Evolutionary conservation across 1,140 invertebrate species (phyloP), one percentile per base, ranked within the genome.

Genomic region (Chlorops oryzae): DNA sequence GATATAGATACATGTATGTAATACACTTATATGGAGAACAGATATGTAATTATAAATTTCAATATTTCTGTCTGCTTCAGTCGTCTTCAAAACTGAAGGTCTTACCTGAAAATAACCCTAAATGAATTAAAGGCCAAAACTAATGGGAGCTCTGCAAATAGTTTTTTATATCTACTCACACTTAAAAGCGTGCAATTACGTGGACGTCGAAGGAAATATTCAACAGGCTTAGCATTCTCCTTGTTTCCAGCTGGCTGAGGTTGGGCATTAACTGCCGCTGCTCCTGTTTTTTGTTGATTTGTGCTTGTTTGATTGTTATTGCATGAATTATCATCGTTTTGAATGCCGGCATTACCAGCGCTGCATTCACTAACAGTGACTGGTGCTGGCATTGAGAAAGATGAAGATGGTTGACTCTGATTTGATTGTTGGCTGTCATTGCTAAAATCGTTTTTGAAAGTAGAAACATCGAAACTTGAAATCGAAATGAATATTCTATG

Each of bases 151-250:
- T n/a, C n/a, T n/a, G n/a, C n/a, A n/a, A n/a, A n/a, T n/a, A n/a
- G n/a, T n/a, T n/a, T 32, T 37, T 45, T 3, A n/a, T 15, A 2
- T 10, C 12, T 50, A 56, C 62, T 64, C 18, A 72, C 68, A 56
- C 67, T 65, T 10, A 72, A 51, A n/a, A 71, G 44, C n/a, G 63
- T 55, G 48, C 63, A 68, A 25, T 67, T 70, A 12, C 63, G 62
- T 5, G 65, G 64, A 28, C 66, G 63, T 39, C 63, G 56, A 6
- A 71, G 54, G 1, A 65, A 60, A 57, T 61, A 70, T 38, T 72
- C 69, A 6, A 64, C 59, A 0, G 69, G 69, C 51, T 72, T 72
- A 1, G 69, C 57, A 37, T 72, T 72, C 47, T 71, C 69, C 51
- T 71, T 71, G 49, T 67, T 67, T 39, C 59, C 62, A 25, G 51